These are phyloP conservation scores for Zapus hudsonius DNA, from an alignment of 2,113 vertebrate genomes.

Conservation along the genomic window DNA sequence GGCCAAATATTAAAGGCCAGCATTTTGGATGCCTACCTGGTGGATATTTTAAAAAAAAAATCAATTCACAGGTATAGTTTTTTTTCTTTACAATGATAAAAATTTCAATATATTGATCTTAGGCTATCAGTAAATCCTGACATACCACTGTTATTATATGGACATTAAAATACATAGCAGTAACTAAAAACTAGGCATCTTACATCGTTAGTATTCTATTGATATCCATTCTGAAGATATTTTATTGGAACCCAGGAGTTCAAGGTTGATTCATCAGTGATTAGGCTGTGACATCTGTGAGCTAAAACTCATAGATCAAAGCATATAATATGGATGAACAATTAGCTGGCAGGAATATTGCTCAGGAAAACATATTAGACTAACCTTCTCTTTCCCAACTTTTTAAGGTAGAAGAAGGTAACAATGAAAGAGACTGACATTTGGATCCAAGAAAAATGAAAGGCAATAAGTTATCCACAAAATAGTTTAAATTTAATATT, in stretches of 20 bases:
- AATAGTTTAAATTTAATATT: conserved; percentile 26
- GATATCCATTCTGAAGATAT: not conserved
- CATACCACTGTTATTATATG: not conserved
- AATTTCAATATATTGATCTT: not conserved
- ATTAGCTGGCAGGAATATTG: not conserved
- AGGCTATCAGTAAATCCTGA: not conserved
- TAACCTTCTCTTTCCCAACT: not conserved
- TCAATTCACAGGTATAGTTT: not conserved
- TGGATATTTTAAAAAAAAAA: not conserved
- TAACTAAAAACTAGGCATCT: not conserved
- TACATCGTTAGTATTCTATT: too few species aligned
- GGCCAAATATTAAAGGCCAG: not conserved
- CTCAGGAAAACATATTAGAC: not conserved
- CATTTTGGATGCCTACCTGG: not conserved
- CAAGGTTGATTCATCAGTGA: not conserved
- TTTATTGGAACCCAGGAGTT: not conserved
- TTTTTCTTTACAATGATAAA: not conserved
- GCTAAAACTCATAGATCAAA: not conserved
- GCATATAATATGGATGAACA: not conserved
- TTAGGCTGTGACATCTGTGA: not conserved
- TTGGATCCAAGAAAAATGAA: not conserved
- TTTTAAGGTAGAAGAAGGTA: not conserved
- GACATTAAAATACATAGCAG: not conserved
- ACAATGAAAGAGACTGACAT: not conserved
- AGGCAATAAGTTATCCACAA: not conserved